Evolutionary conservation across 2,113 vertebrate genomes (phyloP).

Genomic region (Plestiodon gilberti): DNA sequence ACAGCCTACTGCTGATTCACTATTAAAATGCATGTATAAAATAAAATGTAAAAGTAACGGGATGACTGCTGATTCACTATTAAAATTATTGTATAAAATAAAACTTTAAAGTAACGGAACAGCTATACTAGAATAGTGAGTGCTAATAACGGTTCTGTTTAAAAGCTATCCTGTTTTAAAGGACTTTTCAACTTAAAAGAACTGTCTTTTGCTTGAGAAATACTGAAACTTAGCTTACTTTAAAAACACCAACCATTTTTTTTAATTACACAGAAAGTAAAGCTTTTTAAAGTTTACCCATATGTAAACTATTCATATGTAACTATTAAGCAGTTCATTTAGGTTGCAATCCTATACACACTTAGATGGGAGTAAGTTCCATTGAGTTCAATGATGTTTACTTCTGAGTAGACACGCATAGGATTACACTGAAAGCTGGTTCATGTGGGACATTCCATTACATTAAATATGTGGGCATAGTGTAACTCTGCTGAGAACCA

Average conservation of each 20-base stretch:
- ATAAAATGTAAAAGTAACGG: conserved; percentile 24
- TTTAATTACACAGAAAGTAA: not conserved
- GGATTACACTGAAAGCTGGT: not conserved
- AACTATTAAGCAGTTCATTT: not conserved
- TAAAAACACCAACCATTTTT: not conserved
- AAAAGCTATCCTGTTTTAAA: conserved; percentile 32
- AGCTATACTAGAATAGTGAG: not conserved
- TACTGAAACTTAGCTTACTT: not conserved
- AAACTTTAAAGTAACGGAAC: conserved; percentile 1
- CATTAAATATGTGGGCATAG: not conserved
- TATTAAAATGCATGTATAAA: conserved; percentile 15
- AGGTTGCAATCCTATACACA: not conserved
- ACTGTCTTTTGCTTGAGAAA: conserved; percentile 17
- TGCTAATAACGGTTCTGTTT: conserved; percentile 10
- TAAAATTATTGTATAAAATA: conserved; percentile 34
- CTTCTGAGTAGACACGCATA: no score
- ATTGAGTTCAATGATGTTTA: no score
- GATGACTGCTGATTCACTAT: conserved; percentile 14
- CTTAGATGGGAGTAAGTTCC: no score
- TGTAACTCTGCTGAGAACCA: not conserved
- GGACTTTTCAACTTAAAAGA: conserved; percentile 22
- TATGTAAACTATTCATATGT: not conserved
- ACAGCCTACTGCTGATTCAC: not conserved
- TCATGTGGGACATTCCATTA: not conserved
- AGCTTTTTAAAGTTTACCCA: not conserved